Conservation (phyloP, 2,888 invertebrate species). For the Orthonychiurus folsomi region DNA sequence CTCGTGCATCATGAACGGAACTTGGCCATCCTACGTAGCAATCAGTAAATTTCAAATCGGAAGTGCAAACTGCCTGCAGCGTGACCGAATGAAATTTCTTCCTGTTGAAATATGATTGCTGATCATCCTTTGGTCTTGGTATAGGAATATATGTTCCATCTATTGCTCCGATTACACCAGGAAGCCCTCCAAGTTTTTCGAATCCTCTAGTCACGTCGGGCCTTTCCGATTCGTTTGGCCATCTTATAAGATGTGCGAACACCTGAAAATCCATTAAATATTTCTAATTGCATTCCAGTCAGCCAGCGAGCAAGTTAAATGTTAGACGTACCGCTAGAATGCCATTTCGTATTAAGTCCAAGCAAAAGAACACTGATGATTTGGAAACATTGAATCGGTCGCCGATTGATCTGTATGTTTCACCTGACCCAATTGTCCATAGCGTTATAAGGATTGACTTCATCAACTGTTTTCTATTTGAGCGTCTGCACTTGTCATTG, state of each 20-base stretch:
- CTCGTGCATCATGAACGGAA: slow-evolving; percentile 14
- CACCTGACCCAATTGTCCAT: slow-evolving; percentile 3
- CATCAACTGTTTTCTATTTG: neutral
- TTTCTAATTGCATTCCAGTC: too few species aligned
- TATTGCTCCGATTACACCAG: neutral
- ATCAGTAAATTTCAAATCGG: slow-evolving; percentile 4
- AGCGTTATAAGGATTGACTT: slow-evolving; percentile 5
- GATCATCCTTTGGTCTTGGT: neutral
- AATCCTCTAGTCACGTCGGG: neutral
- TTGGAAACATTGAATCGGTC: slow-evolving; percentile 6
- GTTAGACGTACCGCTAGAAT: neutral
- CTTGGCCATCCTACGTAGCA: slow-evolving; percentile 5
- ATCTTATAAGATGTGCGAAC: neutral
- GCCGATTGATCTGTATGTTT: slow-evolving; percentile 10
- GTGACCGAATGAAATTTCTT: slow-evolving; percentile 9
- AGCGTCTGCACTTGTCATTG: neutral
- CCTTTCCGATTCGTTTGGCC: neutral
- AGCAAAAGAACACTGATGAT: slow-evolving; percentile 8
- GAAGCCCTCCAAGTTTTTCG: neutral
- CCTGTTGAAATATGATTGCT: neutral
- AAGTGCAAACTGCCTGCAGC: slow-evolving; percentile 2
- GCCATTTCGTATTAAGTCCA: slow-evolving; percentile 4
- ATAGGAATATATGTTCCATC: slow-evolving; percentile 1
- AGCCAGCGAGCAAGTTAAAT: too few species aligned
- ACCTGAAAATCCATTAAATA: neutral